These are phyloP conservation scores for Petrosia ficiformis DNA, from an alignment of 37 sponge, comb jelly and placozoan species.

Conservation along the genomic window DNA sequence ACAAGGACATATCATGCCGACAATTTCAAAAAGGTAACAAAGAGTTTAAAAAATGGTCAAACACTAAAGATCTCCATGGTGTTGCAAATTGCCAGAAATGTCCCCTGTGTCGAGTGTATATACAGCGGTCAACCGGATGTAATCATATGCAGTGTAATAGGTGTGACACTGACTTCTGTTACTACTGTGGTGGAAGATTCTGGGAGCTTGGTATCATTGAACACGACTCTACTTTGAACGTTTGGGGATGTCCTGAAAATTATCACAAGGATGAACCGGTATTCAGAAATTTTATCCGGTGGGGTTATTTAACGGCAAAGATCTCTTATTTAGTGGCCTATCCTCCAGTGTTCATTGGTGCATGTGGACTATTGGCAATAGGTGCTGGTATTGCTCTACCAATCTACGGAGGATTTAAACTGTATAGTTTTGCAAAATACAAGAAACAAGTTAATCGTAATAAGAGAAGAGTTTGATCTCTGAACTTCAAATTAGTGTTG, in stretches of 20 bases:
- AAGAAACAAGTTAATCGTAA: not conserved
- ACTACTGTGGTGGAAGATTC: constrained; percentile 67
- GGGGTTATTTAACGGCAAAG: constrained; percentile 51
- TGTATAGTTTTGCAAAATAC: constrained; percentile 24
- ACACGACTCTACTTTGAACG: constrained; percentile 41
- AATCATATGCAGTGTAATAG: constrained; percentile 79
- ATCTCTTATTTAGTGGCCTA: constrained; percentile 31
- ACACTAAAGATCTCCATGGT: not conserved
- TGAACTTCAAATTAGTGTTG: not conserved
- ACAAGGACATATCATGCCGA: constrained; percentile 50
- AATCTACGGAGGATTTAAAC: constrained; percentile 51
- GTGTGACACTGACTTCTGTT: constrained; percentile 75
- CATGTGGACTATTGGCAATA: constrained; percentile 29
- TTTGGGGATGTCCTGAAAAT: constrained; percentile 66
- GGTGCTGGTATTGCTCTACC: constrained; percentile 60
- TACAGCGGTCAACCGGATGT: constrained; percentile 74
- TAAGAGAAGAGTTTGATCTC: not conserved
- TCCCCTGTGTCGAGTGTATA: constrained; percentile 68
- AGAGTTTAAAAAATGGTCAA: constrained; percentile 64
- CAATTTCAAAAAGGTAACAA: constrained; percentile 40
- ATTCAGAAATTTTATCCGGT: constrained; percentile 34
- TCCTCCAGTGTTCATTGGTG: constrained; percentile 51
- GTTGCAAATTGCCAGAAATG: constrained; percentile 75
- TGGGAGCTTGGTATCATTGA: constrained; percentile 28
- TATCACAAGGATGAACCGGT: constrained; percentile 24